A percentile compares a stretch with the other conserved stretches of the same genome.
These are phyloP conservation scores for Drosophila kohkoa DNA, from an alignment of 1,140 invertebrate genomes.

Conservation along the genomic window DNA sequence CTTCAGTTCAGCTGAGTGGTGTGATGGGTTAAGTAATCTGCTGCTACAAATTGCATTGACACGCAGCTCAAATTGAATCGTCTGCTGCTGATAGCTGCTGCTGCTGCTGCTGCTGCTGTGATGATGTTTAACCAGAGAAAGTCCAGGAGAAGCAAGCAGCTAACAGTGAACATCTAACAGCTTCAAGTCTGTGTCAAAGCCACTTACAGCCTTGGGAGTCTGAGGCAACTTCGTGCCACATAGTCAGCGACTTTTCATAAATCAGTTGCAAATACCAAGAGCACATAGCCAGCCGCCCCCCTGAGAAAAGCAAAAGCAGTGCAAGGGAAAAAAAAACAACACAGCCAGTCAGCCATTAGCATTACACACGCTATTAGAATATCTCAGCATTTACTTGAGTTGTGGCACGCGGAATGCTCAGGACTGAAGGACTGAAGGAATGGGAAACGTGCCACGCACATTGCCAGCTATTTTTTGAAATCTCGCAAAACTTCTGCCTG, in stretches of 20 bases:
- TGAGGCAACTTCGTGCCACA: slow-evolving; percentile 1
- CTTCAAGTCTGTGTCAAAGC: slow-evolving; percentile 22
- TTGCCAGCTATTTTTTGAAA: slow-evolving; percentile 61
- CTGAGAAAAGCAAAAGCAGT: too few species aligned
- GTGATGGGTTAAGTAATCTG: slow-evolving; percentile 28
- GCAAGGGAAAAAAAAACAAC: too few species aligned
- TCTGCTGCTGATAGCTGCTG: slow-evolving; percentile 1
- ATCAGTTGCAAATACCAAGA: slow-evolving; percentile 54
- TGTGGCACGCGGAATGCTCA: slow-evolving; percentile 35
- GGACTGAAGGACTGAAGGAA: not conserved
- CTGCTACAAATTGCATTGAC: slow-evolving; percentile 47
- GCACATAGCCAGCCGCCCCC: not conserved
- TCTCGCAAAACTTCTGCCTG: slow-evolving; percentile 71
- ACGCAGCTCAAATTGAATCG: slow-evolving; percentile 41
- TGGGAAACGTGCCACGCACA: slow-evolving; percentile 43
- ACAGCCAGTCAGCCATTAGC: slow-evolving; percentile 53
- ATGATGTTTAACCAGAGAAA: not conserved
- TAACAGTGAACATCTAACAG: not conserved
- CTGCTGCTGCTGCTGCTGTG: not conserved
- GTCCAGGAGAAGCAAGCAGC: slow-evolving; percentile 1
- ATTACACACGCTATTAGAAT: slow-evolving; percentile 75
- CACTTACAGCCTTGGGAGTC: slow-evolving; percentile 38
- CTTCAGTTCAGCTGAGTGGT: not conserved
- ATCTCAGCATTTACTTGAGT: slow-evolving; percentile 62
- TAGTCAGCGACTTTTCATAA: slow-evolving; percentile 48